A percentile compares a stretch with the other conserved stretches of the same genome.
Evolutionary conservation across 1,140 invertebrate species (phyloP).

Genomic region (Zaprionus ghesquierei): DNA sequence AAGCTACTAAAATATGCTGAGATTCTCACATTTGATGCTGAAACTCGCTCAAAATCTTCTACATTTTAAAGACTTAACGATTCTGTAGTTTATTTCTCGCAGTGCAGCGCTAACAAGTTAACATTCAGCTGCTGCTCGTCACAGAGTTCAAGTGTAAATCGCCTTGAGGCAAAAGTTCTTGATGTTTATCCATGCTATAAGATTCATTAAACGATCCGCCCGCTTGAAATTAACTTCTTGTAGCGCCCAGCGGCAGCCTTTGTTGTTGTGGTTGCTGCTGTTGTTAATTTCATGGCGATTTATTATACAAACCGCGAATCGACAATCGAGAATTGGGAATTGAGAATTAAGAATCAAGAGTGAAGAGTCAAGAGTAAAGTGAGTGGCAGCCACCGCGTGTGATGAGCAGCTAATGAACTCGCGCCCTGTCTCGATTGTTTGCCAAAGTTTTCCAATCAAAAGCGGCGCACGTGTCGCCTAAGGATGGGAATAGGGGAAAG

Average conservation of each 20-base stretch:
- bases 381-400: slow-evolving; percentile 1
- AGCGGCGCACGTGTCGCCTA: slow-evolving; percentile 18
- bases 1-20: neutral
- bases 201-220: slow-evolving; percentile 43
- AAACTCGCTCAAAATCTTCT: too few relatives aligned
- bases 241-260: slow-evolving; percentile 31
- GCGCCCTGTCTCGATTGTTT: slow-evolving; percentile 25
- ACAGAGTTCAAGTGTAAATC: slow-evolving; percentile 30
- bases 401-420: slow-evolving; percentile 42
- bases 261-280: neutral
- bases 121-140: neutral
- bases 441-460: slow-evolving; percentile 7
- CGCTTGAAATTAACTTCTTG: slow-evolving; percentile 62
- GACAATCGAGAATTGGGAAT: neutral
- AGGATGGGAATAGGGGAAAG: neutral
- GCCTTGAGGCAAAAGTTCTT: slow-evolving; percentile 10
- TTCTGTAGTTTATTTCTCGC: neutral
- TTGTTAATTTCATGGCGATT: slow-evolving; percentile 75
- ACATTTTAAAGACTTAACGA: neutral
- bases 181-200: slow-evolving; percentile 37
- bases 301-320: slow-evolving; percentile 18
- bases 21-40: too few relatives aligned
- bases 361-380: neutral
- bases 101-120: slow-evolving; percentile 23
- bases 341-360: neutral